Conservation (phyloP, 2,113 vertebrate species). For the Petrocephalus zakoni region DNA sequence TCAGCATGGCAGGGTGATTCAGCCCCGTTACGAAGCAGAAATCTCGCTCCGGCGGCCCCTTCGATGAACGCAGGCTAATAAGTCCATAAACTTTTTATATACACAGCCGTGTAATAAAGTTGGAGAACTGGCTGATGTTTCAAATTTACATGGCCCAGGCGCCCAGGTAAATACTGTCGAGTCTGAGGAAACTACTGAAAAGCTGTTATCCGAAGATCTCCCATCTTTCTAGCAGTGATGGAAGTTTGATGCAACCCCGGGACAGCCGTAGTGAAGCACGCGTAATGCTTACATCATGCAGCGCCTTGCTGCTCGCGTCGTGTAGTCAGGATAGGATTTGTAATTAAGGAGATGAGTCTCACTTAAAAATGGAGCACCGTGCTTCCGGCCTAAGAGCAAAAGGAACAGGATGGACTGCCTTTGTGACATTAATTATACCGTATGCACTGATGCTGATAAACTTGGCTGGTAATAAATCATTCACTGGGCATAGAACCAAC, state of each 20-base stretch:
- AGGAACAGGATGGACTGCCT: not conserved
- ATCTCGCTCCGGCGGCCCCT: not conserved
- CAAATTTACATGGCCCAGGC: not conserved
- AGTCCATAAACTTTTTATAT: not conserved
- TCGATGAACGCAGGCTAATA: too few species aligned
- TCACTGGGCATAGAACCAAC: conserved; percentile 48
- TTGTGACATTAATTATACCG: conserved; percentile 49
- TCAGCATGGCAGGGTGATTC: not conserved
- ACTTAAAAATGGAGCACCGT: not conserved
- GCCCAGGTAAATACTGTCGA: not conserved
- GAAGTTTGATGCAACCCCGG: not conserved
- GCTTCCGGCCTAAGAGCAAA: not conserved
- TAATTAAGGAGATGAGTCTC: not conserved
- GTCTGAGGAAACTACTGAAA: not conserved
- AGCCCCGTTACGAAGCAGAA: not conserved
- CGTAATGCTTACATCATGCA: not conserved
- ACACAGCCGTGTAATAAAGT: not conserved
- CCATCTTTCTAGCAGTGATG: not conserved
- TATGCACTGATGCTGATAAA: conserved; percentile 50
- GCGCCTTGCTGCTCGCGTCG: not conserved
- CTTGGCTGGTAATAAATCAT: conserved; percentile 54
- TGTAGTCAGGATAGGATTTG: not conserved
- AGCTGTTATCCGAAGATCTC: not conserved
- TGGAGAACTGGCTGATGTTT: not conserved
- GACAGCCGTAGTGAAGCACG: not conserved